Evolutionary conservation across 2,888 invertebrate genomes (phyloP), one percentile per base, ranked within the genome.

Genomic region (Ichneumoninae sp.): DNA sequence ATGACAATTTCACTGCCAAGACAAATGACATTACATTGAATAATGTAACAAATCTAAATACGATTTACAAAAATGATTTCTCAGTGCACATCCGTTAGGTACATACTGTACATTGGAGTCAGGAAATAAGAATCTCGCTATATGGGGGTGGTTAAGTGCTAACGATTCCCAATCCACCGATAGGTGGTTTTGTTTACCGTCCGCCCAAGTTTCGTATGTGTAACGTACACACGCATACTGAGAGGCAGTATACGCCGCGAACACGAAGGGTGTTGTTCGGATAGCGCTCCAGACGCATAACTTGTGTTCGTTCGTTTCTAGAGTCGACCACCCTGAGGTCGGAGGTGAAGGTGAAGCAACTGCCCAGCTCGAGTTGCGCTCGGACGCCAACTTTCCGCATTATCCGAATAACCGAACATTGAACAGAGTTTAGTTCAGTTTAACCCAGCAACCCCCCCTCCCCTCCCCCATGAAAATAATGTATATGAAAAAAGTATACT

Each of bases 261-360:
- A 26, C 19, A 13, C 54, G 36, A 40, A 57, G 71, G 40, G 82
- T 86, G 87, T 90, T 89, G 87, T 77, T 82, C 87, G 86, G 86
- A 85, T 88, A 90, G 89, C 89, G 87, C 88, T 87, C 86, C 89
- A 89, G 89, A 90, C 89, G 86, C 89, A 89, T 90, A 91, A 90
- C 88, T 91, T 90, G 89, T 87, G 90, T 88, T 88, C 89, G 83
- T 83, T 77, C 44, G 52, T 40, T 57, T 68, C 57, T 66, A 68
- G 30, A 40, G 72, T 84, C 66, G 65, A 69, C 71, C 71, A 76
- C 36, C 52, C 52, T 85, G 84, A 87, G 87, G 86, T 88, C 87
- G 84, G 84, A 87, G 88, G 86, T 86, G 87, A 85, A 80, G 75
- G 85, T 84, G 80, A 88, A 84, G 87, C 86, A 87, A 83, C 84